A percentile compares a stretch with the other conserved stretches of the same genome.
These are phyloP conservation scores for Platycheirus albimanus DNA, from an alignment of 2,888 invertebrate species.

Conservation along the genomic window DNA sequence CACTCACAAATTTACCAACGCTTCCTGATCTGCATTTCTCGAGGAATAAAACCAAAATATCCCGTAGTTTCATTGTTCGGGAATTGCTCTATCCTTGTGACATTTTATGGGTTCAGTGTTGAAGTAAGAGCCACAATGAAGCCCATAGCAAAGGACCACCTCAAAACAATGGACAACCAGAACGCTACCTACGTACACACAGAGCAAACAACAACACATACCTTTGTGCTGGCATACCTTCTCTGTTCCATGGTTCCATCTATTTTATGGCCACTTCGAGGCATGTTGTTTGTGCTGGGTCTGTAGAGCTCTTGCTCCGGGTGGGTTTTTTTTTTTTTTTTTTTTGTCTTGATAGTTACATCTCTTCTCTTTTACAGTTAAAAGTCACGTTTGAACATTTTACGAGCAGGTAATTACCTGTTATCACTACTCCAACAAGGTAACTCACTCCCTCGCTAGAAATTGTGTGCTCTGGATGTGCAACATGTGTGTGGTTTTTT, in stretches of 20 bases:
- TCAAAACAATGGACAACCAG: slow-evolving; percentile 50
- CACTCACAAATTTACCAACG: slow-evolving; percentile 18
- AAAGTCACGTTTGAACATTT: slow-evolving; percentile 71
- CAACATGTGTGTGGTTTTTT: slow-evolving; percentile 52
- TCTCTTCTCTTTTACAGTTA: slow-evolving; percentile 31
- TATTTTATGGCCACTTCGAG: slow-evolving; percentile 51
- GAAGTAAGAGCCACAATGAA: slow-evolving; percentile 16
- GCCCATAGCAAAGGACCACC: slow-evolving; percentile 51
- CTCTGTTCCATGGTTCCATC: slow-evolving; percentile 43
- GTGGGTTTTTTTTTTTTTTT: slow-evolving; percentile 11
- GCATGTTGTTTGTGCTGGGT: slow-evolving; percentile 46
- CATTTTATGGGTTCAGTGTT: slow-evolving; percentile 55
- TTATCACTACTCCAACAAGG: slow-evolving; percentile 71
- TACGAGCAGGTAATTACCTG: slow-evolving; percentile 73
- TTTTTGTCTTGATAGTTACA: slow-evolving; percentile 11
- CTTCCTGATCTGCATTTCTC: slow-evolving; percentile 32
- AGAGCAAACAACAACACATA: background rate
- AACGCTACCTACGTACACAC: slow-evolving; percentile 16
- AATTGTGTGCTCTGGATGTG: slow-evolving; percentile 39
- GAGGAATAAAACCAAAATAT: slow-evolving; percentile 13
- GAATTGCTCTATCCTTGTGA: slow-evolving; percentile 39
- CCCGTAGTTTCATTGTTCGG: slow-evolving; percentile 40
- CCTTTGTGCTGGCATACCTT: slow-evolving; percentile 23
- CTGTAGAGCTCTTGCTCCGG: slow-evolving; percentile 28
- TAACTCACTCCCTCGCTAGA: slow-evolving; percentile 63